phyloP scores from a whole-genome alignment of 2,888 invertebrate genomes.

The Drosophila incognita region DNA sequence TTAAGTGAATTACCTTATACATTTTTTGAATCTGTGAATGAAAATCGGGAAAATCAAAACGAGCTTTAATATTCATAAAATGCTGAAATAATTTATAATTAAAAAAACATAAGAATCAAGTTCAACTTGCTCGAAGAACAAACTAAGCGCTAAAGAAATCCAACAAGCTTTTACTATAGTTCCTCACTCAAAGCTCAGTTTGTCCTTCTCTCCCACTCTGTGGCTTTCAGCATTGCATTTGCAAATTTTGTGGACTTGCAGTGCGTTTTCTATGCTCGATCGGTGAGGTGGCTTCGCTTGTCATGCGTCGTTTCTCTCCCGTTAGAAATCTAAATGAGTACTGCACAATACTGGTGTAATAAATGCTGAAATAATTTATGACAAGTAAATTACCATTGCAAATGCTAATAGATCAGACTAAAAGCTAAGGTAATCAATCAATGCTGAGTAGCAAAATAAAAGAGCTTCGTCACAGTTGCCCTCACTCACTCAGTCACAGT shows the following conservation, averaged over 20 bases:
- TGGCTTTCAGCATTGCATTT: slow-evolving; percentile 31
- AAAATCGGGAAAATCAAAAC: not conserved
- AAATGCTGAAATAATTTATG: slow-evolving; percentile 1
- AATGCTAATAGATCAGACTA: not conserved
- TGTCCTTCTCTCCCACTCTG: slow-evolving; percentile 17
- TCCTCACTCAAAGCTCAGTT: not conserved
- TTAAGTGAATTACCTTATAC: not conserved
- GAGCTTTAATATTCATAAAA: not conserved
- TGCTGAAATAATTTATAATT: not conserved
- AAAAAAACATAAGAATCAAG: not conserved
- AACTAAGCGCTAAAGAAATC: not conserved
- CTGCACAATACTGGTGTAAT: slow-evolving; percentile 16
- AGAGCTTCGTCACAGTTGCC: slow-evolving; percentile 6
- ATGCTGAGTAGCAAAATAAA: not conserved
- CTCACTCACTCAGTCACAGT: not conserved
- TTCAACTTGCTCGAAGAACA: not conserved
- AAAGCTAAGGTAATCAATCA: slow-evolving; percentile 2
- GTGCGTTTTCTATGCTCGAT: slow-evolving; percentile 51
- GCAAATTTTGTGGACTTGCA: slow-evolving; percentile 39
- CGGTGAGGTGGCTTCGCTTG: slow-evolving; percentile 33
- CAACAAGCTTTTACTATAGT: slow-evolving; percentile 7
- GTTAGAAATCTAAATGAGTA: slow-evolving; percentile 14
- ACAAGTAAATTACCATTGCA: not conserved
- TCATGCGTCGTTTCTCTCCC: not conserved
- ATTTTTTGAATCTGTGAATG: not conserved